phyloP scores from a whole-genome alignment of 2,888 invertebrate genomes.

The Hedya salicella region DNA sequence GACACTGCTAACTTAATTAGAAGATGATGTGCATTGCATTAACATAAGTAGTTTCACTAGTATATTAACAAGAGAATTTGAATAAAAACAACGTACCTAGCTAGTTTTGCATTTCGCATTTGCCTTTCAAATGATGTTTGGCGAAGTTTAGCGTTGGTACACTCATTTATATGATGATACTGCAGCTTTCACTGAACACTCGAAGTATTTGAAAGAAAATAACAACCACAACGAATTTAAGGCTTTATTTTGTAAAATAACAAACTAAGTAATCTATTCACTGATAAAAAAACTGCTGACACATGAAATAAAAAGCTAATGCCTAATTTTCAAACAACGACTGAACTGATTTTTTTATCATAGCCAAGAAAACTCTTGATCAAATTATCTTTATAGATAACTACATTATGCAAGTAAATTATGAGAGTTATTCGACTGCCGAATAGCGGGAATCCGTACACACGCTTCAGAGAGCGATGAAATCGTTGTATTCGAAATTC shows the following conservation, averaged over 20 bases:
- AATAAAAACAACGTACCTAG: conserved; percentile 13
- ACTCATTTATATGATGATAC: conserved; percentile 12
- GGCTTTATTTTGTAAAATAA: neutral
- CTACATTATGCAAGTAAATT: no score
- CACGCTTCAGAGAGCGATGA: neutral
- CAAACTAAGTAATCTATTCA: no score
- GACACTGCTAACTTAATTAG: no score
- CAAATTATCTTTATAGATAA: no score
- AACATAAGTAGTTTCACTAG: neutral
- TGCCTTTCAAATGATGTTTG: conserved; percentile 23
- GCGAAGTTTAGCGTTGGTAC: neutral
- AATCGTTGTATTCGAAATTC: neutral
- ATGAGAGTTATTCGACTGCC: neutral
- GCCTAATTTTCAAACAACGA: no score
- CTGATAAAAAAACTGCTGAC: no score
- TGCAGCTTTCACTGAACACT: neutral
- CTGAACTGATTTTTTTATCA: no score
- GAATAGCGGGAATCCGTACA: neutral
- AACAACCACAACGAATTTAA: no score
- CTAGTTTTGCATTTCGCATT: conserved; percentile 1
- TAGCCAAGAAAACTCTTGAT: no score
- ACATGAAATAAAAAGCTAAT: no score
- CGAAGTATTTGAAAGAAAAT: neutral
- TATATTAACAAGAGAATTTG: conserved; percentile 1
- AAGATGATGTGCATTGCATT: no score